Conservation (phyloP, 2,113 vertebrate genomes). For the Chaetorhynchus papuensis region DNA sequence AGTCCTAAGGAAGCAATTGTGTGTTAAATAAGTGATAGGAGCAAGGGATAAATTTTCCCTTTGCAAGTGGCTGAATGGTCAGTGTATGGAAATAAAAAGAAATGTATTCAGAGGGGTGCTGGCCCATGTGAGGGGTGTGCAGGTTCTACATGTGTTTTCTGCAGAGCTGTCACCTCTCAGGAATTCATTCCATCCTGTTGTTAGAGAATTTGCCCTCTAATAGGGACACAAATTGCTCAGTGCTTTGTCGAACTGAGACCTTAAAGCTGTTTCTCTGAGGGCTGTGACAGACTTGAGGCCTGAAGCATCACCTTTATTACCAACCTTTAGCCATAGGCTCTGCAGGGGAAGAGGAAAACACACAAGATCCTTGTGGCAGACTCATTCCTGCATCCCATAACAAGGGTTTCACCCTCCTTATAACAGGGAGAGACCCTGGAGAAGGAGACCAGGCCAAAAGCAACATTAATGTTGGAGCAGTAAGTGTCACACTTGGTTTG, state of each 20-base stretch:
- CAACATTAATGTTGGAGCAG: neutral
- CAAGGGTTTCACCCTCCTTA: neutral
- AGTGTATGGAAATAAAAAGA: too few species aligned
- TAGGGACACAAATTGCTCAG: neutral
- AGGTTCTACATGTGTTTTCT: neutral
- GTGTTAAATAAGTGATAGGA: neutral
- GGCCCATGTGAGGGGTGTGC: fast-evolving
- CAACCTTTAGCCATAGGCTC: neutral
- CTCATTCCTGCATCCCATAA: neutral
- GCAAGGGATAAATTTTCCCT: neutral
- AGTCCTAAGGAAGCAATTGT: neutral
- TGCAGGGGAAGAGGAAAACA: neutral
- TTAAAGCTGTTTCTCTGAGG: neutral
- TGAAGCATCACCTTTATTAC: neutral
- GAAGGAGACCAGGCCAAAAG: neutral
- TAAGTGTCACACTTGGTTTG: neutral
- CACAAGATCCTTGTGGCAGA: neutral
- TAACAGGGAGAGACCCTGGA: neutral
- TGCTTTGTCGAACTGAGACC: neutral
- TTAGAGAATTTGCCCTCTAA: neutral
- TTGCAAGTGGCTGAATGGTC: neutral
- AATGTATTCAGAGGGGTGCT: neutral
- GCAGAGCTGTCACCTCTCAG: neutral
- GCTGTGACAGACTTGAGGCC: neutral
- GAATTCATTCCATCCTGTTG: neutral